These are phyloP conservation scores for Catonia carolina DNA, from an alignment of 2,888 invertebrate species.

Conservation along the genomic window DNA sequence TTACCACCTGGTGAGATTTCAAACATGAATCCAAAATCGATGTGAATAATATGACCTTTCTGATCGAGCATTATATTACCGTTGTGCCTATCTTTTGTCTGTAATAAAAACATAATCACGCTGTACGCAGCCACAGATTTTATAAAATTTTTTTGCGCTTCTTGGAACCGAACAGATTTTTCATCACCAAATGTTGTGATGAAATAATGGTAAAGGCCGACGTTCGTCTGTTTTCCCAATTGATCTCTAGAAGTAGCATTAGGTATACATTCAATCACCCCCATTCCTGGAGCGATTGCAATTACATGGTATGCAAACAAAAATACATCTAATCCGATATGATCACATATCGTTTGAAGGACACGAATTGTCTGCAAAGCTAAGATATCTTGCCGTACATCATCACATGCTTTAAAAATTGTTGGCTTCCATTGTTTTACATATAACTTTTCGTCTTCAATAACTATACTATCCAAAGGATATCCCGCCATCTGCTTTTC, in stretches of 20 bases:
- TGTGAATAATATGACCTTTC: constrained; percentile 93
- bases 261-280: constrained; percentile 98
- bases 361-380: neutral
- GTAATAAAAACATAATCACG: constrained; percentile 89
- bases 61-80: constrained; percentile 98
- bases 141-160: constrained; percentile 90
- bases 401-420: neutral
- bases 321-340: neutral
- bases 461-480: too few relatives aligned
- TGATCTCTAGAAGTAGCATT: constrained; percentile 98
- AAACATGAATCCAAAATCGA: constrained; percentile 99
- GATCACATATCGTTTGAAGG: neutral
- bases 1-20: constrained; percentile 99
- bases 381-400: neutral
- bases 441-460: too few relatives aligned
- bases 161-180: constrained; percentile 60
- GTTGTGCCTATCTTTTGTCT: constrained; percentile 95
- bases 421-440: neutral
- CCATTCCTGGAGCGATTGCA: constrained; percentile 41
- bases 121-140: constrained; percentile 99
- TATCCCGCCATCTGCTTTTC: neutral
- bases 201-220: constrained; percentile 94
- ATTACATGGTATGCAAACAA: neutral
- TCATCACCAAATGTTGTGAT: constrained; percentile 90
- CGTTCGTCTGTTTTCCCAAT: constrained; percentile 92